Conservation (phyloP, 1,140 invertebrate genomes). For the Pseudomyrmex sp. region DNA sequence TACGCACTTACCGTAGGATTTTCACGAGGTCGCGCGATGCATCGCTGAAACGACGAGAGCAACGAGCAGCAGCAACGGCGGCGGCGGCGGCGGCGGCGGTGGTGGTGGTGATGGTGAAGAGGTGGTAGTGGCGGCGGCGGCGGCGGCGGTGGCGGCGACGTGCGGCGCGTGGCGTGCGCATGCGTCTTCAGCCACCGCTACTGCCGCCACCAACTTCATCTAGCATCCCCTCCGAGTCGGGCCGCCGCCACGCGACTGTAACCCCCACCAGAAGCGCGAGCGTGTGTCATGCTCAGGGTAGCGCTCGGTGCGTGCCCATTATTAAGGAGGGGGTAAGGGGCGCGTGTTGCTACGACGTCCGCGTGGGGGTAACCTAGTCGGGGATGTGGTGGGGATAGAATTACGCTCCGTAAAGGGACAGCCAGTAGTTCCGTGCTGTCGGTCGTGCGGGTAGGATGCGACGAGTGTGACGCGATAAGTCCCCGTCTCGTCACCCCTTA, state of each 20-base stretch:
- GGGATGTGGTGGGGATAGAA: slow-evolving; percentile 64
- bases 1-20: slow-evolving; percentile 61
- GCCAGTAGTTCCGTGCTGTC: slow-evolving; percentile 81
- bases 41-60: slow-evolving; percentile 9
- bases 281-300: slow-evolving; percentile 82
- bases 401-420: slow-evolving; percentile 75
- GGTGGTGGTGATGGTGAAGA: background rate
- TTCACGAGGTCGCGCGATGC: slow-evolving; percentile 56
- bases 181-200: slow-evolving; percentile 46
- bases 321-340: slow-evolving; percentile 77
- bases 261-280: slow-evolving; percentile 75
- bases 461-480: slow-evolving; percentile 39
- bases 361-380: slow-evolving; percentile 26
- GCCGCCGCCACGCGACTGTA: slow-evolving; percentile 82
- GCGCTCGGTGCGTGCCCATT: slow-evolving; percentile 79
- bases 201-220: slow-evolving; percentile 19
- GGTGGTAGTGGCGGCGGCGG: background rate
- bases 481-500: slow-evolving; percentile 21
- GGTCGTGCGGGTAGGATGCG: slow-evolving; percentile 68
- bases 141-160: slow-evolving; percentile 7
- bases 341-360: slow-evolving; percentile 77
- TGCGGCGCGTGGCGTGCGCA: slow-evolving; percentile 53
- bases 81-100: background rate
- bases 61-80: slow-evolving; percentile 3
- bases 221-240: slow-evolving; percentile 67